phyloP scores from a whole-genome alignment of 2,888 invertebrate species.

The Calephelis perditalis region DNA sequence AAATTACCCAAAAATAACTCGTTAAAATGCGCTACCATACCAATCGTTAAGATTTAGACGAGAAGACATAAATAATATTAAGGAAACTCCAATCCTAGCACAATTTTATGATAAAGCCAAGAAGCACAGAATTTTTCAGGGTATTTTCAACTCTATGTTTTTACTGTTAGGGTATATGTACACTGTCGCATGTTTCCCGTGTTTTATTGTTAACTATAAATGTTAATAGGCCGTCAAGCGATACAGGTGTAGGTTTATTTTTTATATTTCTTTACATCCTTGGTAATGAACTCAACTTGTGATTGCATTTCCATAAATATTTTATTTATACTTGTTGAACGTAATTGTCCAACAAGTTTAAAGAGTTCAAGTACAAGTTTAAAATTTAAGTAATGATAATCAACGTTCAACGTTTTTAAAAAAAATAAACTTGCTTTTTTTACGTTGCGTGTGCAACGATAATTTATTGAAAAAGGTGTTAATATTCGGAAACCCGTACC shows the following conservation, averaged over 20 bases:
- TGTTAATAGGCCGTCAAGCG: constrained; percentile 8
- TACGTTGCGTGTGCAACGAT: too few relatives aligned
- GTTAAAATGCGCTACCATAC: constrained; percentile 47
- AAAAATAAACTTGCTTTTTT: too few relatives aligned
- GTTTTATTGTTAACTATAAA: constrained; percentile 10
- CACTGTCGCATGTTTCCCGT: background rate
- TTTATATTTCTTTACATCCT: too few relatives aligned
- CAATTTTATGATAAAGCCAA: constrained; percentile 23
- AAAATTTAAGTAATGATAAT: too few relatives aligned
- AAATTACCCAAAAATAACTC: constrained; percentile 54
- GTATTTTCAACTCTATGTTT: background rate
- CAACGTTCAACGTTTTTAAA: too few relatives aligned
- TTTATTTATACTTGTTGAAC: too few relatives aligned
- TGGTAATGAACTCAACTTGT: too few relatives aligned
- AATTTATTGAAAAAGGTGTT: too few relatives aligned
- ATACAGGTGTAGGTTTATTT: constrained; percentile 1
- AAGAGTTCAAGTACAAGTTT: too few relatives aligned
- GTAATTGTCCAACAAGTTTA: too few relatives aligned
- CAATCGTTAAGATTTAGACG: constrained; percentile 51
- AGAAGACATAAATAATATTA: constrained; percentile 69
- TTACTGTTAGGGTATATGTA: background rate
- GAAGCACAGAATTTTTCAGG: background rate
- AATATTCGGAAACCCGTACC: too few relatives aligned
- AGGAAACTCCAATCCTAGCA: constrained; percentile 47
- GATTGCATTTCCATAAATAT: too few relatives aligned